Percentiles rank a stretch among this genome's conserved stretches.
Evolutionary conservation across 2,113 vertebrate species (phyloP).

Genomic region (Malurus cyaneus): DNA sequence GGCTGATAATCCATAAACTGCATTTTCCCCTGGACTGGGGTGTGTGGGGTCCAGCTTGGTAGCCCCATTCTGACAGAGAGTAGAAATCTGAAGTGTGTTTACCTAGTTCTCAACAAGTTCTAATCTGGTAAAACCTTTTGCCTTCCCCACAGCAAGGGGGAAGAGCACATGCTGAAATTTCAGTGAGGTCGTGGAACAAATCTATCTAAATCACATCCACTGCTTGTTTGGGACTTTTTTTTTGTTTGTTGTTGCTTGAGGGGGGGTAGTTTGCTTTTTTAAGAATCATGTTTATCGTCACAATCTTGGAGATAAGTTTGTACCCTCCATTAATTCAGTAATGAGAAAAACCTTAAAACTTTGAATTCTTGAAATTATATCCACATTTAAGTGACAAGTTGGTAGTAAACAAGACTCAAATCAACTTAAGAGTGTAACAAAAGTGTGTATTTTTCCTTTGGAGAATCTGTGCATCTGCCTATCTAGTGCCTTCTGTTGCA

Average conservation of each 20-base stretch:
- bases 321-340: neutral
- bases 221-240: rapidly evolving
- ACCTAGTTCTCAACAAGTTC: neutral
- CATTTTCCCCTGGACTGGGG: neutral
- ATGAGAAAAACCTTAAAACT: neutral
- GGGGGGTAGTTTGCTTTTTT: neutral
- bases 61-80: neutral
- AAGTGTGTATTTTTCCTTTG: neutral
- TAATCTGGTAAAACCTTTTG: neutral
- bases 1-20: neutral
- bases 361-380: neutral
- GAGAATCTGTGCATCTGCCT: neutral
- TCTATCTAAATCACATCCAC: neutral
- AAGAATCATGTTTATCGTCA: neutral
- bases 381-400: neutral
- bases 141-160: neutral
- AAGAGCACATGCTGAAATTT: neutral
- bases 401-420: neutral
- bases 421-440: neutral
- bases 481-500: neutral
- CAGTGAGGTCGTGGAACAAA: neutral
- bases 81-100: neutral
- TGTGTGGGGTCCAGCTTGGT: neutral
- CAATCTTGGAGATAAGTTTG: neutral
- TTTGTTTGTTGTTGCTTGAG: neutral